Evolutionary conservation across 1,140 invertebrate genomes (phyloP), one percentile per base, ranked within the genome.

Genomic region (Psix sp.): DNA sequence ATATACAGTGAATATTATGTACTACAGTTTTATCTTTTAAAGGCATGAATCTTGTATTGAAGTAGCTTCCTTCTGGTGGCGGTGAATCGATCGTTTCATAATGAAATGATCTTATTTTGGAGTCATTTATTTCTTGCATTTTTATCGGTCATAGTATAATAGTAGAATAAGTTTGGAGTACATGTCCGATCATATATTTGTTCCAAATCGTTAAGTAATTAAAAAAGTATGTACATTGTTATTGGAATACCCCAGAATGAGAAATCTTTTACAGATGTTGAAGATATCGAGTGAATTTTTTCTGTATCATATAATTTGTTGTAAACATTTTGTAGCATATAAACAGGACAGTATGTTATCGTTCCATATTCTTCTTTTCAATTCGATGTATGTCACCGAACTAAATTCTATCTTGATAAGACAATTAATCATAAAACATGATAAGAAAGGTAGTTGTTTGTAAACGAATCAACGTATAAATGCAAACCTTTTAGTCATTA

Each of bases 201-300:
- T 63, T 52, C 52, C 48, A 52, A 45, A 52, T 63, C 45, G 29
- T 29, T 26, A 36, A 38, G 21, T 20, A 51, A 24, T 46, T 21
- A 26, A 49, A 63, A 52, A 52, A 39, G 13, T 65, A 65, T 65
- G 7, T 65, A 65, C 60, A 63, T 26, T 16, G 2, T 11, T 9
- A 26, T 13, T 9, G 48, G 14, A 38, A 39, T 38, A 14, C 35
- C 17, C 36, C 18, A 15, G 9, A 38, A 45, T 6, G 13, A 7
- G 20, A 40, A 10, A 42, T 10, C n/a, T 38, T 54, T 46, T 18
- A 14, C 35, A 20, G 21, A 24, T 66, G 49, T 66, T 66, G 49
- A 66, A 66, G 62, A 66, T 48, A 66, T 56, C 62, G 35, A 66
- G 62, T 66, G 62, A 35, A 54, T 45, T 46, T 33, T 14, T 24